These are phyloP conservation scores for Synanthedon tipuliformis DNA, from an alignment of 2,888 invertebrate genomes.

Conservation along the genomic window DNA sequence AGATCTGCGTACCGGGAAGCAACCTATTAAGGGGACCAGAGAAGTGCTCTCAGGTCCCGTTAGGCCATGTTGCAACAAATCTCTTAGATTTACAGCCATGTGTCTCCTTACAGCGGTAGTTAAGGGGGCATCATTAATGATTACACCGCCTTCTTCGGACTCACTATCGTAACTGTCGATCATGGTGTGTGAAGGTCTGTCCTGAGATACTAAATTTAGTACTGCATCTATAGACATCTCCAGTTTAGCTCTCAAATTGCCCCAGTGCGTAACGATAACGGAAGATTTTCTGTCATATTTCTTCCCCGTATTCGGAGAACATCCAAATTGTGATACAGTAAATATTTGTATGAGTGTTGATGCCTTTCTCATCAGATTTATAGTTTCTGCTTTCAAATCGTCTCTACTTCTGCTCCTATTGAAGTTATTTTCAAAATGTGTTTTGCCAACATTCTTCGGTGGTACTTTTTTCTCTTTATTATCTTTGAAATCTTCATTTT, in stretches of 20 bases:
- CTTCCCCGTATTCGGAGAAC: slow-evolving; percentile 78
- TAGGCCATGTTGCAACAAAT: slow-evolving; percentile 94
- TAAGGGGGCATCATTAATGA: slow-evolving; percentile 79
- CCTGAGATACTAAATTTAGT: slow-evolving; percentile 69
- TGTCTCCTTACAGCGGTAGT: slow-evolving; percentile 92
- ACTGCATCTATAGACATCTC: slow-evolving; percentile 88
- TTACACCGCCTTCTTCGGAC: slow-evolving; percentile 66
- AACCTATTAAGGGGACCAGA: slow-evolving; percentile 88
- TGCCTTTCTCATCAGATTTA: slow-evolving; percentile 87
- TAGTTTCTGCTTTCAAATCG: slow-evolving; percentile 69
- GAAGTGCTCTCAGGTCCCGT: slow-evolving; percentile 73
- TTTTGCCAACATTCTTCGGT: slow-evolving; percentile 31
- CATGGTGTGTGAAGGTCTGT: slow-evolving; percentile 47
- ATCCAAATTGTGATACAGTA: slow-evolving; percentile 92
- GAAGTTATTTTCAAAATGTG: slow-evolving; percentile 49
- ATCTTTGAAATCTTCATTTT: slow-evolving; percentile 75
- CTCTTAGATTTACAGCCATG: slow-evolving; percentile 88
- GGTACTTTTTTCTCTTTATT: slow-evolving; percentile 27
- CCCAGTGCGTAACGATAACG: slow-evolving; percentile 92
- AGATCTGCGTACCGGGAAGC: slow-evolving; percentile 76
- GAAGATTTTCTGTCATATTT: slow-evolving; percentile 87
- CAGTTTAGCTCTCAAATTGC: slow-evolving; percentile 91
- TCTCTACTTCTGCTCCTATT: slow-evolving; percentile 46
- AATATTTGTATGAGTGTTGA: slow-evolving; percentile 93
- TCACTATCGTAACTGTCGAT: slow-evolving; percentile 74